Base-by-base conservation (phyloP, 2,113 vertebrate genomes). In the Illadopsis cleaveri region DNA sequence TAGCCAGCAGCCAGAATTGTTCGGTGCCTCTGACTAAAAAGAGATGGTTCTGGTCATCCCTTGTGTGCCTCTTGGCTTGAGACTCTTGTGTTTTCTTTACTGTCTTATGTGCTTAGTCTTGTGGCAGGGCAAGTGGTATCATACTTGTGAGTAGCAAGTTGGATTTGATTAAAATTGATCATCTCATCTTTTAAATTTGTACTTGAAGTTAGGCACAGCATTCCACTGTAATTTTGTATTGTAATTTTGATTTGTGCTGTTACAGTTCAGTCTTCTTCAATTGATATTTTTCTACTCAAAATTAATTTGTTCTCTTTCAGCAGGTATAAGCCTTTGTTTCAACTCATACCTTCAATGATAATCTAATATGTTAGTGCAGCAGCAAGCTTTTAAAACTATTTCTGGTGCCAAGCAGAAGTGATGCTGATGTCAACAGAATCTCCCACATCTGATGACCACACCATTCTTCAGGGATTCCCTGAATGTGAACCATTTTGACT, bases 321-420 rank as follows among this genome's bases (percentile, higher is more conserved):
- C 95, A 96, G 95, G 92, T 97, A 85, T 95, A 97, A 92, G 82
- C 78, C 90, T 95, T 93, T 93, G 88, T 97, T 97, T 96, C 95
- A 96, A 90, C 90, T 93, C 92, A 93, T 90, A 75, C 82, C 96
- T 95, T 94, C 92, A 92, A 3, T 96, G 94, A 93, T 97, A 88
- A 93, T 85, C 51, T 97, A 89, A 56, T 89, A 91, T 84, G 90
- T 94, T 97, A 97, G 95, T 85, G 92, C 95, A 97, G 95, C 94
- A 97, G 95, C 94, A 97, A 96, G 87, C 92, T 97, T 97, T 97
- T 97, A 96, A 97, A 97, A 96, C 94, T 73, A 72, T 95, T 95
- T 97, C 88, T 97, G 87, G n/a, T 97, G 94, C 78, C 94, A 72
- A 87, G 94, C 92, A 95, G 95, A 97, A 95, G 95, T 93, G 94